Percentiles rank a stretch among this genome's conserved stretches.
phyloP scores from a whole-genome alignment of 2,113 vertebrate genomes.

The Antigone vipio region DNA sequence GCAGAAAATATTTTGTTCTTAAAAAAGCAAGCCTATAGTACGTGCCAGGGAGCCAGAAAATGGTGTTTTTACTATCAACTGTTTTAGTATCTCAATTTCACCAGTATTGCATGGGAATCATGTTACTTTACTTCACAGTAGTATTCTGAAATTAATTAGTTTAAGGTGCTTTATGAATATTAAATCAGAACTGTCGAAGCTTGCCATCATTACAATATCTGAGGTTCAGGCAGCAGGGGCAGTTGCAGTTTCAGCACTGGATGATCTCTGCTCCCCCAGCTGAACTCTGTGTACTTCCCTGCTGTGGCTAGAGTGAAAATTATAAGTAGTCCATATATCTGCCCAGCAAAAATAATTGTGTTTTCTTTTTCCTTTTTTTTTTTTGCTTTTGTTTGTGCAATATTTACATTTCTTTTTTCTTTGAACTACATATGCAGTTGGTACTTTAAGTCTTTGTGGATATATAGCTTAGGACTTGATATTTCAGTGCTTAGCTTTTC shows the following conservation, averaged over 20 bases:
- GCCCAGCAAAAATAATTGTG: rapidly evolving
- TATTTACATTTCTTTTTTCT: not conserved
- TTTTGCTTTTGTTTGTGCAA: not conserved
- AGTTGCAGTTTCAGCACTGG: not conserved
- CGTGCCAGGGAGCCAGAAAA: not conserved
- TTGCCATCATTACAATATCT: rapidly evolving
- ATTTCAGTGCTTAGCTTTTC: not conserved
- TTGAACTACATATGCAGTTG: not conserved
- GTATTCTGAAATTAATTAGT: not conserved
- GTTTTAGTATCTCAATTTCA: not conserved
- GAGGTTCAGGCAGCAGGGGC: not conserved
- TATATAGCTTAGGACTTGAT: not conserved
- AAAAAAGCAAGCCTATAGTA: not conserved
- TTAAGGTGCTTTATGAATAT: not conserved
- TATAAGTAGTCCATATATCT: not conserved
- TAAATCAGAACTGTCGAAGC: not conserved
- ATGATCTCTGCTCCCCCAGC: not conserved
- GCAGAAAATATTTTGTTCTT: not conserved
- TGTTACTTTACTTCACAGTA: not conserved
- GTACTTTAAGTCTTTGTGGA: not conserved
- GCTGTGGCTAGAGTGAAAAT: not conserved
- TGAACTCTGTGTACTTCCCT: not conserved
- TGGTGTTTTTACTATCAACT: not conserved
- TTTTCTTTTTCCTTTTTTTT: not conserved
- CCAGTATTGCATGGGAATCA: not conserved